Evolutionary conservation across 2,797 vertebrate genomes (phyloP), one percentile per base, ranked within the genome.

Genomic region (Sebastes vulpes): DNA sequence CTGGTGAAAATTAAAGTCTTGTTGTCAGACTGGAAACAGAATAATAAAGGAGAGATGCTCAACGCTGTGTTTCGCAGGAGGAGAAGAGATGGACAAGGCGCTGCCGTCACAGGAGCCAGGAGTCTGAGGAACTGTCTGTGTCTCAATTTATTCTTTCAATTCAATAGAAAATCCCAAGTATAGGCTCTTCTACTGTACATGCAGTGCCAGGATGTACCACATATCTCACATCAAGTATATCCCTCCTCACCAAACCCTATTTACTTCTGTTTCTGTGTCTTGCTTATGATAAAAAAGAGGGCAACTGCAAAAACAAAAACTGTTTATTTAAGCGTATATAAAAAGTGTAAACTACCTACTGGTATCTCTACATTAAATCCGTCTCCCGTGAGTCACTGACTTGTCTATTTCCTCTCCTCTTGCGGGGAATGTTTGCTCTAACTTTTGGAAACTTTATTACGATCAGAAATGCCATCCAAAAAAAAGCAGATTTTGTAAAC

Each of bases 391-490:
- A 50, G 20, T 57, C 59, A 38, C 8, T 23, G 28, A 50, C 42
- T 69, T 14, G 4, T 38, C 65, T 35, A 23, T 42, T 77, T 67
- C 52, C 77, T 61, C 70, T 58, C 77, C 56, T 63, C 50, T 53
- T 12, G 5, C 20, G 56, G 59, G 81, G 75, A 91, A 92, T 84
- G 68, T 90, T 79, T 79, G 35, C 63, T 56, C 48, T 50, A 31
- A 50, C 26, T 32, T 81, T 58, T 86, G 79, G 77, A 90, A 85
- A 89, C 82, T 60, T 84, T n/a, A 16, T 35, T 68, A 88, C 69
- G 16, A 26, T 80, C 32, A 77, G 54, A 81, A 58, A 75, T 23
- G 61, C 29, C 35, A 42, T 58, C 68, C 42, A 46, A 26, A 50
- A 26, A 50, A 76, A 61, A 87, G 48, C 77, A 75, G 64, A 64